phyloP scores from a whole-genome alignment of 2,797 vertebrate species.

The Enteromius radiatus region DNA sequence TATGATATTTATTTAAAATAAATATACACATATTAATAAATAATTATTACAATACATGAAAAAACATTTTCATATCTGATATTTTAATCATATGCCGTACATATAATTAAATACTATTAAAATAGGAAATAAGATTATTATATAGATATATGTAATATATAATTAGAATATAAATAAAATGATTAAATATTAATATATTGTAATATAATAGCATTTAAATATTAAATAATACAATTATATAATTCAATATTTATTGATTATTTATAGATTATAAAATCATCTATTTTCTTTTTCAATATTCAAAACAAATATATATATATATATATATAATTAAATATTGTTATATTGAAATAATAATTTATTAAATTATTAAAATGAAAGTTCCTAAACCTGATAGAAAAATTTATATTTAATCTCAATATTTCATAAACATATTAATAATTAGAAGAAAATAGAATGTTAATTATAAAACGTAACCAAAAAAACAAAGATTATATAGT shows the following conservation, averaged over 20 bases:
- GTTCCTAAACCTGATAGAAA: neutral
- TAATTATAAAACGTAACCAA: neutral
- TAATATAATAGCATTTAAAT: neutral
- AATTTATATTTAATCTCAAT: neutral
- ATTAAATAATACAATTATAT: neutral
- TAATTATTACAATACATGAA: neutral
- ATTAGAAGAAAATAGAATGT: neutral
- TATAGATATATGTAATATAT: neutral
- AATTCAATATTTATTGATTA: neutral
- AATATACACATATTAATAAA: neutral
- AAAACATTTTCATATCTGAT: neutral
- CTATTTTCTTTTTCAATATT: neutral
- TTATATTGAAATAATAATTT: neutral
- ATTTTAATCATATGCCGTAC: neutral
- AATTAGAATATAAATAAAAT: neutral
- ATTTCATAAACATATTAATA: neutral
- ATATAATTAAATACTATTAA: neutral
- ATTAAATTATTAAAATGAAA: neutral
- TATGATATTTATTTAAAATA: too few species aligned
- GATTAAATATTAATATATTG: neutral
- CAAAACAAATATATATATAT: neutral
- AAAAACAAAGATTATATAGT: neutral
- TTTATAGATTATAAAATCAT: neutral
- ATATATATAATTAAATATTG: neutral
- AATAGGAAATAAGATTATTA: neutral